These are phyloP conservation scores for Colius striatus DNA, from an alignment of 2,113 vertebrate species.

Conservation along the genomic window DNA sequence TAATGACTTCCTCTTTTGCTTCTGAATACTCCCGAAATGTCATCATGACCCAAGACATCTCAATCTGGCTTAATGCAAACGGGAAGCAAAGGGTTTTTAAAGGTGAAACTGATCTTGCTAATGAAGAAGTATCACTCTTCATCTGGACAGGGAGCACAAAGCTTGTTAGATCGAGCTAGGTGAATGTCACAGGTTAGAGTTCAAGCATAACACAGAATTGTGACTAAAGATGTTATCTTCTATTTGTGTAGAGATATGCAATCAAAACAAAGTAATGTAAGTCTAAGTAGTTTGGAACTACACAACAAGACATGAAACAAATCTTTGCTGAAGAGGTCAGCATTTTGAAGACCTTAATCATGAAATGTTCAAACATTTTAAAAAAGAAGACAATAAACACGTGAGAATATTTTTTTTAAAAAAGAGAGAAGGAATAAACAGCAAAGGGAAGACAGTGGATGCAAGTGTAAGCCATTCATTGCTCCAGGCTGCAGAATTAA, in stretches of 20 bases:
- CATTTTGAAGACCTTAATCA: neutral
- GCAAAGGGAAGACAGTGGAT: neutral
- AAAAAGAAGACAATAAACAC: neutral
- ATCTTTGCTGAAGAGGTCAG: neutral
- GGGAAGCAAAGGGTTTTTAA: slow-evolving; percentile 75
- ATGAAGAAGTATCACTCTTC: slow-evolving; percentile 78
- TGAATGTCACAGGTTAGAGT: slow-evolving; percentile 78
- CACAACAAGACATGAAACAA: slow-evolving; percentile 2
- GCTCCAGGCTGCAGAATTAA: neutral
- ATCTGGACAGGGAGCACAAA: slow-evolving; percentile 65
- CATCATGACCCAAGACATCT: slow-evolving; percentile 79
- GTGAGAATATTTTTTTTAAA: neutral
- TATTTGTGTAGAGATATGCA: slow-evolving; percentile 53
- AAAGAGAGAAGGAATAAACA: neutral
- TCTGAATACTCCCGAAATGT: slow-evolving; percentile 76
- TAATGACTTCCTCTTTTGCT: slow-evolving; percentile 80
- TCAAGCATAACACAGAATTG: slow-evolving; percentile 63
- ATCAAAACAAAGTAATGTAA: slow-evolving; percentile 40
- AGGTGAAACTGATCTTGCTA: slow-evolving; percentile 81
- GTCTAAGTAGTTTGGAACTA: neutral
- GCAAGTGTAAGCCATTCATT: neutral
- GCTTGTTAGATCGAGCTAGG: slow-evolving; percentile 77
- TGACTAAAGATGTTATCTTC: slow-evolving; percentile 75
- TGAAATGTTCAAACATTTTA: neutral
- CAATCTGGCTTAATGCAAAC: slow-evolving; percentile 78